These are phyloP conservation scores for Planococcus citri DNA, from an alignment of 1,140 invertebrate species.

Conservation along the genomic window DNA sequence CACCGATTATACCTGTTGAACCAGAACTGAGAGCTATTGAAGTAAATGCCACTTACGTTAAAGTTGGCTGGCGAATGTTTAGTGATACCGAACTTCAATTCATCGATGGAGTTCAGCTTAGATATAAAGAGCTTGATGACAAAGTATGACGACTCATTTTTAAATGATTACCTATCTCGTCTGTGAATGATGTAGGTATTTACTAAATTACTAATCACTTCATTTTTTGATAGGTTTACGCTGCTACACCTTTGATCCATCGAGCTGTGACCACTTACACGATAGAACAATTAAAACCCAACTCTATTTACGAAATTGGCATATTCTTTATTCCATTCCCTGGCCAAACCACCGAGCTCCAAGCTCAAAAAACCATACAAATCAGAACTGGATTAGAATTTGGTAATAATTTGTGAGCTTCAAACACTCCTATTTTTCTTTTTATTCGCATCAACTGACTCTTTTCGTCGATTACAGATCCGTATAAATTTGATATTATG, in stretches of 20 bases:
- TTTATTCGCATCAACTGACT: too few relatives aligned
- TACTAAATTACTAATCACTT: too few relatives aligned
- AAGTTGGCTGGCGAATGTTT: conserved; percentile 69
- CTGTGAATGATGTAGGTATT: too few relatives aligned
- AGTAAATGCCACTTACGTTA: conserved; percentile 61
- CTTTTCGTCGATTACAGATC: conserved; percentile 50
- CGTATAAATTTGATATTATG: conserved; percentile 65
- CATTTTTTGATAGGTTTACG: conserved; percentile 40
- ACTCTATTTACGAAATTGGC: conserved; percentile 59
- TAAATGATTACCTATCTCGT: too few relatives aligned
- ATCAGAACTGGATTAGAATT: conserved; percentile 42
- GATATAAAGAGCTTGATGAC: conserved; percentile 55
- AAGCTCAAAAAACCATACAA: conserved; percentile 51
- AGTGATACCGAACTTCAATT: conserved; percentile 61
- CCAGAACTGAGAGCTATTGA: conserved; percentile 56
- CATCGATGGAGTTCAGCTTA: conserved; percentile 55
- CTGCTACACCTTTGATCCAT: conserved; percentile 62
- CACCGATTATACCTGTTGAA: conserved; percentile 52
- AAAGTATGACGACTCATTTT: conserved; percentile 33
- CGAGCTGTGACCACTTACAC: conserved; percentile 55
- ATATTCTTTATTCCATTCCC: conserved; percentile 63
- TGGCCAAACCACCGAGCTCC: conserved; percentile 56
- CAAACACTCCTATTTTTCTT: not conserved
- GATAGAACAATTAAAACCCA: conserved; percentile 55
- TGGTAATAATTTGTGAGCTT: too few relatives aligned